A percentile compares a stretch with the other conserved stretches of the same genome.
Conservation (phyloP, 1,140 invertebrate species). For the Drosophila dunni region DNA sequence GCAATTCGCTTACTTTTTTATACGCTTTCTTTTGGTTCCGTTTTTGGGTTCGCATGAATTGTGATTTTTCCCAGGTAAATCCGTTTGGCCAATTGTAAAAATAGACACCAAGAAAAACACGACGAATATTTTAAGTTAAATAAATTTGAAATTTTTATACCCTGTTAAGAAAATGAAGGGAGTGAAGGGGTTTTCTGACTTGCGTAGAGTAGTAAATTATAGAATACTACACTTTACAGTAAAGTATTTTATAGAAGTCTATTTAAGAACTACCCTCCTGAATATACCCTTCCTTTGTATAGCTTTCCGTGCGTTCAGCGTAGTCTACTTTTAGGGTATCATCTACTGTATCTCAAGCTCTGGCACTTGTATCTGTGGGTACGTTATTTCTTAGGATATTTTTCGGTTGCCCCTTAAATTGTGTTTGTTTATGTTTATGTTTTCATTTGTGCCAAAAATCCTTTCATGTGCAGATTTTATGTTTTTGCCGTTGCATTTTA, state of each 20-base stretch:
- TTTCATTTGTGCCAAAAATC: constrained; percentile 68
- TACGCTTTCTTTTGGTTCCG: not conserved
- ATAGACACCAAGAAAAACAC: constrained; percentile 44
- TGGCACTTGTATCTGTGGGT: constrained; percentile 1
- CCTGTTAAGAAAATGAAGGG: not conserved
- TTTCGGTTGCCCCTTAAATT: not conserved
- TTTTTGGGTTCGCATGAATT: constrained; percentile 44
- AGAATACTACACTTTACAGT: too few species aligned
- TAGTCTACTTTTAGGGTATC: constrained; percentile 33
- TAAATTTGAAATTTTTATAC: constrained; percentile 71
- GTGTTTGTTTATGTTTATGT: constrained; percentile 66
- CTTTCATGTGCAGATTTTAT: constrained; percentile 74
- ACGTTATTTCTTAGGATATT: constrained; percentile 1
- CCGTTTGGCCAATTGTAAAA: constrained; percentile 71
- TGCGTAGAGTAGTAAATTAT: too few species aligned
- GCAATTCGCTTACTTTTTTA: constrained; percentile 12
- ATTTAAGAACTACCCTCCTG: not conserved
- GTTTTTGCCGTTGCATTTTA: constrained; percentile 46
- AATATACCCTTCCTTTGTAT: not conserved
- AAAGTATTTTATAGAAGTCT: not conserved
- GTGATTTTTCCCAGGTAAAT: constrained; percentile 67
- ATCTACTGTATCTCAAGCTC: not conserved
- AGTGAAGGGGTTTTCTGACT: not conserved
- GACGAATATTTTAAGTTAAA: constrained; percentile 65
- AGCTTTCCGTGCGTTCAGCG: not conserved